phyloP scores from a whole-genome alignment of 1,140 invertebrate species.

The Diuraphis noxia region DNA sequence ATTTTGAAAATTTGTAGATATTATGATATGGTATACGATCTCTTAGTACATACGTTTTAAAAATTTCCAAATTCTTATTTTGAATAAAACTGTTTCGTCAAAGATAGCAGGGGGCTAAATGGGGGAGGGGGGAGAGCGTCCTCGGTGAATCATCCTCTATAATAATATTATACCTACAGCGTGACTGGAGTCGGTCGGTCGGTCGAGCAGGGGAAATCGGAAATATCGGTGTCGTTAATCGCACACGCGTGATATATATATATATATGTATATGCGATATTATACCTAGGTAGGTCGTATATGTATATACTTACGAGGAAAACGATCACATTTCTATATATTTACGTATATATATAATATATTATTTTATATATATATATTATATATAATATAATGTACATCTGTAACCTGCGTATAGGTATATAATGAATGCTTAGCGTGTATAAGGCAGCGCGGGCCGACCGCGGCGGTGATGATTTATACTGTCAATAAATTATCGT shows the following conservation, averaged over 20 bases:
- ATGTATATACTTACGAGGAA: neutral
- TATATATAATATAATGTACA: neutral
- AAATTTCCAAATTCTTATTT: no score
- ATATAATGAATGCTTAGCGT: slow-evolving; percentile 14
- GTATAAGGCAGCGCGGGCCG: neutral
- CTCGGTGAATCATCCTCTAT: neutral
- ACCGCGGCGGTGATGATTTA: slow-evolving; percentile 47
- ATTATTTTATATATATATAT: neutral
- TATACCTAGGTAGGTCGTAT: neutral
- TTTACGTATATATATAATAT: neutral
- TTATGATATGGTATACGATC: no score
- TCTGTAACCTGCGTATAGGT: neutral
- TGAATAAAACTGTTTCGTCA: no score
- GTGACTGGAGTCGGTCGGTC: neutral
- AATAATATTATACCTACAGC: neutral
- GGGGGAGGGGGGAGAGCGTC: neutral
- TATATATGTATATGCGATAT: no score
- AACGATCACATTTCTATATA: slow-evolving; percentile 10
- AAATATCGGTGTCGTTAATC: slow-evolving; percentile 24
- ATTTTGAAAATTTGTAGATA: no score
- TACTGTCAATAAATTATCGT: slow-evolving; percentile 52
- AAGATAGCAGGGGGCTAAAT: no score
- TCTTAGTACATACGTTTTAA: no score
- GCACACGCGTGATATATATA: neutral
- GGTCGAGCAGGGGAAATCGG: neutral